These are phyloP conservation scores for Galeruca laticollis DNA, from an alignment of 2,888 invertebrate genomes.

Conservation along the genomic window DNA sequence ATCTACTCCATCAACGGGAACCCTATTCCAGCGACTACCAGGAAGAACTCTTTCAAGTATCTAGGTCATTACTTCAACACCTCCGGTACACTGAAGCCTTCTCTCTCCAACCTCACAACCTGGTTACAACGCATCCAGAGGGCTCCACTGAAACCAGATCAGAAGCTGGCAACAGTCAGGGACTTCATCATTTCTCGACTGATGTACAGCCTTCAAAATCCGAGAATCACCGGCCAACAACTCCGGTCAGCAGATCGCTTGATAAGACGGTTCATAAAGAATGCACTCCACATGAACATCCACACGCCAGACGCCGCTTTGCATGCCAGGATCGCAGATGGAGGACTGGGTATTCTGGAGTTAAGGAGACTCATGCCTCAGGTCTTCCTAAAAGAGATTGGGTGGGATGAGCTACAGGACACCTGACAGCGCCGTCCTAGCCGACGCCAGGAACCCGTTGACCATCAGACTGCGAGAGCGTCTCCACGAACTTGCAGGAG, in stretches of 20 bases:
- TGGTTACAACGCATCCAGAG: slow-evolving; percentile 51
- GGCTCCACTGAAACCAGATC: slow-evolving; percentile 63
- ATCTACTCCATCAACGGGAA: slow-evolving; percentile 44
- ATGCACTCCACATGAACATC: slow-evolving; percentile 68
- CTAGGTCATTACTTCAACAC: slow-evolving; percentile 42
- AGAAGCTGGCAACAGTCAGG: slow-evolving; percentile 58
- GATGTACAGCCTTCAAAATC: slow-evolving; percentile 59
- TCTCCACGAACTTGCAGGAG: too few relatives aligned
- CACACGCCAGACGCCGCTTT: slow-evolving; percentile 56
- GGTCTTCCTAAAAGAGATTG: slow-evolving; percentile 32
- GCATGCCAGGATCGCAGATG: slow-evolving; percentile 47
- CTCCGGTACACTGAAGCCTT: slow-evolving; percentile 40
- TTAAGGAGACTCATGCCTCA: slow-evolving; percentile 29
- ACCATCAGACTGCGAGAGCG: too few relatives aligned
- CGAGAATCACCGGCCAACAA: slow-evolving; percentile 41
- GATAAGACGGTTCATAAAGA: slow-evolving; percentile 37
- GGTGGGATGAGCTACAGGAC: background rate
- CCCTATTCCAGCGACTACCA: slow-evolving; percentile 34
- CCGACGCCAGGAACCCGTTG: background rate
- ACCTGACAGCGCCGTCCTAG: slow-evolving; percentile 19
- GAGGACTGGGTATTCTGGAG: slow-evolving; percentile 51
- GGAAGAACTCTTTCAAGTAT: slow-evolving; percentile 41
- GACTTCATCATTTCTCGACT: slow-evolving; percentile 58
- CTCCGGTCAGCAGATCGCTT: slow-evolving; percentile 33
- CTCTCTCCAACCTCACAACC: slow-evolving; percentile 41